phyloP scores from a whole-genome alignment of 2,888 invertebrate species.

The Cryptus viduatorius region DNA sequence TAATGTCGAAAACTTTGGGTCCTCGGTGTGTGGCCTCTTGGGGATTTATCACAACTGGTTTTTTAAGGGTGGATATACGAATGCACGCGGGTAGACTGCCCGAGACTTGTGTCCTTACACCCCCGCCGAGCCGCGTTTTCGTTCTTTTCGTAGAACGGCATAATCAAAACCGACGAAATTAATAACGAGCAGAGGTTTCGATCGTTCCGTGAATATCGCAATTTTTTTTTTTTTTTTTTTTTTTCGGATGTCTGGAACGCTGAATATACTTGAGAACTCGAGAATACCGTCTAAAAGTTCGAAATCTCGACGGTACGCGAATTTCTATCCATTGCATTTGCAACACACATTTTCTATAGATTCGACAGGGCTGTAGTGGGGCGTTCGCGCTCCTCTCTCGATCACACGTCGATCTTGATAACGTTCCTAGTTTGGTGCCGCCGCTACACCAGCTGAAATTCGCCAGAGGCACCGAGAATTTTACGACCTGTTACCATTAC shows the following conservation, averaged over 20 bases:
- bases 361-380: conserved; percentile 17
- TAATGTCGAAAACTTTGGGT: conserved; percentile 79
- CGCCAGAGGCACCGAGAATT: conserved; percentile 47
- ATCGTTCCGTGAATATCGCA: background rate
- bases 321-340: conserved; percentile 16
- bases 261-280: background rate
- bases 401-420: conserved; percentile 72
- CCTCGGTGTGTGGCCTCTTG: conserved; percentile 58
- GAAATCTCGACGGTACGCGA: background rate
- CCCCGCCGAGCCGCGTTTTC: conserved; percentile 7
- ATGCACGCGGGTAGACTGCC: conserved; percentile 15
- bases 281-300: conserved; percentile 24
- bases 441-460: conserved; percentile 52
- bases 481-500: conserved; percentile 49
- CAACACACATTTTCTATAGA: conserved; percentile 48
- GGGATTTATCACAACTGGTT: conserved; percentile 73
- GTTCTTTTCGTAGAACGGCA: background rate
- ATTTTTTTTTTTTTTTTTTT: background rate
- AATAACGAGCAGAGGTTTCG: background rate
- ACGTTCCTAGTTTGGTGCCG: conserved; percentile 54
- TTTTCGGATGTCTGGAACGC: background rate
- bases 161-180: background rate
- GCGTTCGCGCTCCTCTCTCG: conserved; percentile 59
- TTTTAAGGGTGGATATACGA: conserved; percentile 64
- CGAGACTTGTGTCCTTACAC: conserved; percentile 22